A percentile compares a stretch with the other conserved stretches of the same genome.
phyloP scores from a whole-genome alignment of 2,113 vertebrate species.

The Pungitius pungitius region DNA sequence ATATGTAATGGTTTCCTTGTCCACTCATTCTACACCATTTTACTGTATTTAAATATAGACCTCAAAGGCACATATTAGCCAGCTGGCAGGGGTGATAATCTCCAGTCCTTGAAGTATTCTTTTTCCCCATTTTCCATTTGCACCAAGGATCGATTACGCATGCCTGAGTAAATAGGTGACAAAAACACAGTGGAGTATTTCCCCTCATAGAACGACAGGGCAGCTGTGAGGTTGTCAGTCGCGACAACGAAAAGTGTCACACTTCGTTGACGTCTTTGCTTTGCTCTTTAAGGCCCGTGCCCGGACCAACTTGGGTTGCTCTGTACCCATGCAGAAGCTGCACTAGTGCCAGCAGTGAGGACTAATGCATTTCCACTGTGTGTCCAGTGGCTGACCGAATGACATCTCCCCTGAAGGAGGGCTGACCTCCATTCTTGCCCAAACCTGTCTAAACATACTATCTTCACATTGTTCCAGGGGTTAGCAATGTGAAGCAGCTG shows the following conservation, averaged over 20 bases:
- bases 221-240: constrained; percentile 69
- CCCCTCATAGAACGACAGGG: constrained; percentile 59
- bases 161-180: constrained; percentile 82
- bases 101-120: constrained; percentile 78
- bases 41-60: constrained; percentile 79
- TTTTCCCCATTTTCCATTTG: constrained; percentile 60
- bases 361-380: constrained; percentile 53
- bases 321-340: constrained; percentile 57
- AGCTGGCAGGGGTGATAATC: constrained; percentile 79
- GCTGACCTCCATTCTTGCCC: constrained; percentile 77
- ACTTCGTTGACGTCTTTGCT: constrained; percentile 52
- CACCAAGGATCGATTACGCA: constrained; percentile 78
- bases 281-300: constrained; percentile 40
- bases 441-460: constrained; percentile 79
- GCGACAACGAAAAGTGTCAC: constrained; percentile 53
- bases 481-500: constrained; percentile 80
- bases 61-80: constrained; percentile 69
- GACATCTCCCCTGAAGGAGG: constrained; percentile 71
- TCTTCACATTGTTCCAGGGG: constrained; percentile 78
- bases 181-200: constrained; percentile 70
- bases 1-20: constrained; percentile 64
- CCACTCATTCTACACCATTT: constrained; percentile 62
- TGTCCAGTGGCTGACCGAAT: constrained; percentile 64
- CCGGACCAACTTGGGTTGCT: constrained; percentile 49
- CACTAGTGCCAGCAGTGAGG: constrained; percentile 41